phyloP scores from a whole-genome alignment of 2,113 vertebrate genomes.

The Poeciliopsis retropinna region DNA sequence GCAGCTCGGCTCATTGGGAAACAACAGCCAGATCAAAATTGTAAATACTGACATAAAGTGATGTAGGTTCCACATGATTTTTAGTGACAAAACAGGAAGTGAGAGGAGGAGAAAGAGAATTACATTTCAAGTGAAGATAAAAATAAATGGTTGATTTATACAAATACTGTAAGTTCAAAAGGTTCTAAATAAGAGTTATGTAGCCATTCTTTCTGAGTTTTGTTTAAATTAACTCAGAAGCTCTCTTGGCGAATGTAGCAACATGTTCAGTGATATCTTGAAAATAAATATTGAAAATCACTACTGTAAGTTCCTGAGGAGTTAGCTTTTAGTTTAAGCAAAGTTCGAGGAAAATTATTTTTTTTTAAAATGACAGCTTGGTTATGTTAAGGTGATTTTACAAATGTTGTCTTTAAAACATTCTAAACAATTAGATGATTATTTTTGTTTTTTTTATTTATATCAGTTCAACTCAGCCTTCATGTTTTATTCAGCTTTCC shows the following conservation, averaged over 20 bases:
- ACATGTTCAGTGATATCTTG: no score
- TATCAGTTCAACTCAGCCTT: conserved; percentile 51
- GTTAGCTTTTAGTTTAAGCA: no score
- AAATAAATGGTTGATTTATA: background rate
- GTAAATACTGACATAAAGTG: conserved; percentile 73
- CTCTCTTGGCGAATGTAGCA: no score
- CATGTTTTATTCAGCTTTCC: conserved; percentile 8
- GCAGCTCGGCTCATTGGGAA: conserved; percentile 47
- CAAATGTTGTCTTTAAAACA: background rate
- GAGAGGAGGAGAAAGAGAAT: conserved; percentile 29
- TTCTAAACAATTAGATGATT: background rate
- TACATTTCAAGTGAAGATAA: conserved; percentile 31
- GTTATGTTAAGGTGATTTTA: background rate
- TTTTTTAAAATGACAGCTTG: no score
- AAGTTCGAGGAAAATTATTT: no score
- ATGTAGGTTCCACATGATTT: conserved; percentile 59
- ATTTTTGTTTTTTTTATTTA: conserved; percentile 18
- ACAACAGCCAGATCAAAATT: conserved; percentile 75
- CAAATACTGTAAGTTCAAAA: conserved; percentile 8
- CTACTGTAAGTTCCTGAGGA: no score
- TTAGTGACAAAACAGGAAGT: conserved; percentile 68
- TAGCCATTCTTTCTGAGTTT: background rate
- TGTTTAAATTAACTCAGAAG: no score
- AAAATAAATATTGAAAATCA: no score
- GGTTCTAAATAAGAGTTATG: conserved; percentile 1